These are phyloP conservation scores for Eriocheir sinensis DNA, from an alignment of 1,140 invertebrate species.

Conservation along the genomic window DNA sequence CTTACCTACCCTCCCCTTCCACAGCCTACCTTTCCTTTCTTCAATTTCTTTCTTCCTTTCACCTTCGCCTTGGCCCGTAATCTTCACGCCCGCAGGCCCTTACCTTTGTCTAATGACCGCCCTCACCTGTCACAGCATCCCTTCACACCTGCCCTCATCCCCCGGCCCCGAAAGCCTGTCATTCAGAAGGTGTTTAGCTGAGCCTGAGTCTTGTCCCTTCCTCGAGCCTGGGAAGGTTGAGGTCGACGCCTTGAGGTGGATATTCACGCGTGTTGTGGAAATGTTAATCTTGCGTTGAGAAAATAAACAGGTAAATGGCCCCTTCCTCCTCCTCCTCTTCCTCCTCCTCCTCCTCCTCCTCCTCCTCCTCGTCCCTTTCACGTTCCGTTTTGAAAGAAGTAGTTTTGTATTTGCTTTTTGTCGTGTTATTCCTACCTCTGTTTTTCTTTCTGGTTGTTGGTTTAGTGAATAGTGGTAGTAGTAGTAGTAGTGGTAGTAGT, in stretches of 20 bases:
- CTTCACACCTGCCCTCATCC: too few species aligned
- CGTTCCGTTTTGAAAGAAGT: background rate
- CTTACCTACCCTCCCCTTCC: background rate
- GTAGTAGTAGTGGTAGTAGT: background rate
- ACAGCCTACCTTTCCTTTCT: background rate
- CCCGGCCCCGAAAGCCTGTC: background rate
- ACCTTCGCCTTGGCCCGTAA: background rate
- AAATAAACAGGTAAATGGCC: background rate
- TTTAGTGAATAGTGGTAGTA: background rate
- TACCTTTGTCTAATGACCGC: background rate
- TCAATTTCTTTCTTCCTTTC: background rate
- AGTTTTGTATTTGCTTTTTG: background rate
- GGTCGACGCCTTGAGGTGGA: background rate
- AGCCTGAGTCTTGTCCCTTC: background rate
- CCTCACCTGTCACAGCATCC: background rate
- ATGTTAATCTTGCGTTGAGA: conserved; percentile 2
- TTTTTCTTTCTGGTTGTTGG: background rate
- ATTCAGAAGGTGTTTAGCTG: background rate
- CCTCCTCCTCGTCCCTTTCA: background rate
- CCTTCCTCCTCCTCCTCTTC: too few species aligned
- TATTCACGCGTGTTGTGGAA: background rate
- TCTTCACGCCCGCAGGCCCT: background rate
- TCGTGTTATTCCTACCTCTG: background rate
- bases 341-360: too few species aligned
- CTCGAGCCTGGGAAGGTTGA: background rate